Conservation (phyloP, 1,140 invertebrate species). For the Ephestia elutella region DNA sequence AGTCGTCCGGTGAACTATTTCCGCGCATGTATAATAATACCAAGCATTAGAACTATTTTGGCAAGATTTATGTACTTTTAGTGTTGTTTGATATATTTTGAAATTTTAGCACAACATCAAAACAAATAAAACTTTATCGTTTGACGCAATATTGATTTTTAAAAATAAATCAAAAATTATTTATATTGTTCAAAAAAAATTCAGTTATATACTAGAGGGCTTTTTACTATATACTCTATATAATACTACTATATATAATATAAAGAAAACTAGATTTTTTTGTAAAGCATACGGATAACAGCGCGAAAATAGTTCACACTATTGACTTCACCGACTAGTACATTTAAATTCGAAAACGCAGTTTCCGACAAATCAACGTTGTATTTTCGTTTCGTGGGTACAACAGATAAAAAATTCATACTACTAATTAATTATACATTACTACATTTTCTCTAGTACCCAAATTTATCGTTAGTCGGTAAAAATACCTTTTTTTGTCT, state of each 20-base stretch:
- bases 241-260: too few species aligned
- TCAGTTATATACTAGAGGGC: too few species aligned
- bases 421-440: slow-evolving; percentile 16
- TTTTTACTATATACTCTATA: too few species aligned
- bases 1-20: not conserved
- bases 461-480: slow-evolving; percentile 28
- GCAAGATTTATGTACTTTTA: too few species aligned
- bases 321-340: slow-evolving; percentile 4
- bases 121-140: too few species aligned
- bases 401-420: slow-evolving; percentile 28
- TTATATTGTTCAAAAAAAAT: too few species aligned
- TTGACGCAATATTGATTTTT: too few species aligned
- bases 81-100: too few species aligned
- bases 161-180: too few species aligned
- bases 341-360: slow-evolving; percentile 10
- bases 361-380: not conserved
- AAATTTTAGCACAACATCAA: too few species aligned
- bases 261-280: too few species aligned
- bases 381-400: slow-evolving; percentile 9
- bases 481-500: slow-evolving; percentile 31
- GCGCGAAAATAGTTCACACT: not conserved
- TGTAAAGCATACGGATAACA: not conserved
- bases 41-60: too few species aligned
- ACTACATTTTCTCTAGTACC: slow-evolving; percentile 43
- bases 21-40: not conserved